phyloP scores from a whole-genome alignment of 2,888 invertebrate species.

The Adelphocoris suturalis region DNA sequence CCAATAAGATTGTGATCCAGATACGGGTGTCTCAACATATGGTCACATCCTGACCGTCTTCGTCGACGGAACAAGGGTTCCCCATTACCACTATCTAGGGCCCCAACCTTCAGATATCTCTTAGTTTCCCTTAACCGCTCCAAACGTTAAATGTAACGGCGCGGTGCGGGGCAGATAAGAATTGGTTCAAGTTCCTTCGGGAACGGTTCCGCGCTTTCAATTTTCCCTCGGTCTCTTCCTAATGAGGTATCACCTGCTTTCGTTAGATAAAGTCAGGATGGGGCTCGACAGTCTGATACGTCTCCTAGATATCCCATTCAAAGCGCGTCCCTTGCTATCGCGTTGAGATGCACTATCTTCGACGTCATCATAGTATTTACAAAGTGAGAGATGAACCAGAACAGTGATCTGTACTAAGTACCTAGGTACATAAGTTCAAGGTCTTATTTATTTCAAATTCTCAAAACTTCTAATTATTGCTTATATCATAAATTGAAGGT shows the following conservation, averaged over 20 bases:
- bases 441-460: no score
- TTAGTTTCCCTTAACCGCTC: not conserved
- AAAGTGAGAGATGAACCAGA: not conserved
- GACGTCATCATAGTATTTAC: not conserved
- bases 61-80: constrained; percentile 5
- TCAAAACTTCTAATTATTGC: no score
- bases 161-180: constrained; percentile 3
- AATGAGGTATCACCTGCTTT: constrained; percentile 47
- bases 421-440: no score
- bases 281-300: not conserved
- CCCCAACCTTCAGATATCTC: constrained; percentile 14
- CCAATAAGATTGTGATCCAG: not conserved
- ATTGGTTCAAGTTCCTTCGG: constrained; percentile 26
- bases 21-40: not conserved
- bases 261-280: not conserved
- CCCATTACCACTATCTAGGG: constrained; percentile 47
- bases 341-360: not conserved
- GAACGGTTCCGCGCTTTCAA: constrained; percentile 21
- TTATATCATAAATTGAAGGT: no score
- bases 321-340: not conserved
- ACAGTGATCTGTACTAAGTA: not conserved
- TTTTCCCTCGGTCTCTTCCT: not conserved
- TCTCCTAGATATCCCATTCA: constrained; percentile 4
- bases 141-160: constrained; percentile 34
- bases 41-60: not conserved